Percentiles rank a stretch among this genome's conserved stretches.
Evolutionary conservation across 2,888 invertebrate species (phyloP).

Genomic region (Branchellion lobata): DNA sequence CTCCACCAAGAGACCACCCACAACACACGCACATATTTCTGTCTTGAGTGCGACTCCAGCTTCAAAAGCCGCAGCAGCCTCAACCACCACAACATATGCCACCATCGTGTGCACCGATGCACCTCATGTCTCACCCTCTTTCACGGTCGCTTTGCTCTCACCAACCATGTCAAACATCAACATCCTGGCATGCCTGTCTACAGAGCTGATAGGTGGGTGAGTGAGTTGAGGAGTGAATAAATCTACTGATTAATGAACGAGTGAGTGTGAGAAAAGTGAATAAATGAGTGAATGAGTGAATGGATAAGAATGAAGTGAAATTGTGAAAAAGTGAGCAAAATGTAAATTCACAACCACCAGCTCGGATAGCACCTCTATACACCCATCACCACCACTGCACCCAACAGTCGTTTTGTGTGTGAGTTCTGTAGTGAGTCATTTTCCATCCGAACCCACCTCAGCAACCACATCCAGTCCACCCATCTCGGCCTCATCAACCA

Average conservation of each 20-base stretch:
- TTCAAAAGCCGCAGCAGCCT: constrained; percentile 11
- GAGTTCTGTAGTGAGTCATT: constrained; percentile 34
- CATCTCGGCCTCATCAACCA: constrained; percentile 40
- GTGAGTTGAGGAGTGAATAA: neutral
- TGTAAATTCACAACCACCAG: no score
- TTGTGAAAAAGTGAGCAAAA: no score
- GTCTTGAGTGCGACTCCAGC: constrained; percentile 30
- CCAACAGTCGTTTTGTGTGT: constrained; percentile 33
- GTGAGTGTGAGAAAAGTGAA: no score
- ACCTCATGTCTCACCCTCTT: constrained; percentile 26
- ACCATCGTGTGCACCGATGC: constrained; percentile 36
- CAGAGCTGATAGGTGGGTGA: constrained; percentile 34
- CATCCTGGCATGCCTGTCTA: constrained; percentile 42
- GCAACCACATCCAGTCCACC: constrained; percentile 43
- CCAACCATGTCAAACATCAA: constrained; percentile 34
- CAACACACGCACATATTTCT: neutral
- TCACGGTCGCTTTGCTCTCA: constrained; percentile 34
- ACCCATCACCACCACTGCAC: no score
- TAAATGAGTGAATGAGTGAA: no score
- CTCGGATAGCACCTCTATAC: no score
- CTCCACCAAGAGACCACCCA: constrained; percentile 4
- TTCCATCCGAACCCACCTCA: constrained; percentile 36
- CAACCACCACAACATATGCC: constrained; percentile 36
- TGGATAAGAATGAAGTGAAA: no score
- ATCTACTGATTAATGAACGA: neutral